Evolutionary conservation across 2,797 vertebrate species (phyloP).

Genomic region (Crenuchus spilurus): DNA sequence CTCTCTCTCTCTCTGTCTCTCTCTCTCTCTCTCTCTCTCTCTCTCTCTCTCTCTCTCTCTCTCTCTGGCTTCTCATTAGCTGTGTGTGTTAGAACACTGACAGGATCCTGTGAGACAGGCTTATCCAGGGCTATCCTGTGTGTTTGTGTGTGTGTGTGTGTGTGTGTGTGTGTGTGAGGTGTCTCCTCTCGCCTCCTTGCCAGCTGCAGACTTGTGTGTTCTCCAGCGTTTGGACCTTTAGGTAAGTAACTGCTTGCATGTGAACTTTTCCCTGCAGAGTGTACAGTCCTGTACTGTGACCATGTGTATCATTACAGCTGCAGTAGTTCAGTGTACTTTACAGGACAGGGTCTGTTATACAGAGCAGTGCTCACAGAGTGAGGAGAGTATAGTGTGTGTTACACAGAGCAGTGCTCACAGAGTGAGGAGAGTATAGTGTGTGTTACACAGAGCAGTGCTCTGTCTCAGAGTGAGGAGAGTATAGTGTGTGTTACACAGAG

Average conservation of each 20-base stretch:
- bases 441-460: too few relatives aligned
- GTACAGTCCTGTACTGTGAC: too few relatives aligned
- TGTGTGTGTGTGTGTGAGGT: constrained; percentile 1
- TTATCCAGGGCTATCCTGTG: constrained; percentile 18
- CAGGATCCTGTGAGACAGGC: constrained; percentile 36
- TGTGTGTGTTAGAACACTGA: constrained; percentile 39
- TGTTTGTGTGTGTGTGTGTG: not conserved
- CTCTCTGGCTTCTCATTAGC: constrained; percentile 33
- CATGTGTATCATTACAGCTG: too few relatives aligned
- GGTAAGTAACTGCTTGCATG: constrained; percentile 19
- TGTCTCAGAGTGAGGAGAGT: too few relatives aligned
- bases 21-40: constrained; percentile 1
- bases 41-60: not conserved
- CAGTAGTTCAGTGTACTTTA: too few relatives aligned
- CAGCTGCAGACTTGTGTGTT: not conserved
- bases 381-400: too few relatives aligned
- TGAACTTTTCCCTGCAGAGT: not conserved
- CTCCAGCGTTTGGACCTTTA: not conserved
- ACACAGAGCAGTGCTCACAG: too few relatives aligned
- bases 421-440: too few relatives aligned
- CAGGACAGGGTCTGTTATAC: too few relatives aligned
- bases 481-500: too few relatives aligned
- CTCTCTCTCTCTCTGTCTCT: constrained; percentile 26
- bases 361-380: too few relatives aligned
- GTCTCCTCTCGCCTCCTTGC: not conserved